phyloP scores from a whole-genome alignment of 1,140 invertebrate genomes.

The Drosophila bocki region DNA sequence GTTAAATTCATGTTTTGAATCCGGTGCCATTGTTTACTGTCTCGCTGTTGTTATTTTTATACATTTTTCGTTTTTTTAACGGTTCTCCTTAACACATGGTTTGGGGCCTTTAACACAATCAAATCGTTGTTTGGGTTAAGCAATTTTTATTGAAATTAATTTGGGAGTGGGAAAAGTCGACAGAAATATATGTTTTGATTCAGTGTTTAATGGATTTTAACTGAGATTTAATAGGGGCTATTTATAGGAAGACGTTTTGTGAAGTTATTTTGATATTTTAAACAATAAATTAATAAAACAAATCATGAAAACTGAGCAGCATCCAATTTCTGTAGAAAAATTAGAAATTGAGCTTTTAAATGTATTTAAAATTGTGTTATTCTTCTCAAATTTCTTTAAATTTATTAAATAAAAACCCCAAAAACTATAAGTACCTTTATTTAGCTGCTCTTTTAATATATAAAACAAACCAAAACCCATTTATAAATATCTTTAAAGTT shows the following conservation, averaged over 20 bases:
- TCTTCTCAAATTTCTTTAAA: neutral
- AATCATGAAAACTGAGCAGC: neutral
- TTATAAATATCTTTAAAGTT: neutral
- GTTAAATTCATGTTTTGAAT: conserved; percentile 42
- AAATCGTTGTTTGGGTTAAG: conserved; percentile 20
- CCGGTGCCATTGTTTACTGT: conserved; percentile 39
- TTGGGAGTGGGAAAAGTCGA: neutral
- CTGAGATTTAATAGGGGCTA: neutral
- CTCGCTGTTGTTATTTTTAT: conserved; percentile 9
- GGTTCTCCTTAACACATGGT: conserved; percentile 21
- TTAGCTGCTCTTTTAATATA: too few relatives aligned
- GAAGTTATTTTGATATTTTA: too few relatives aligned
- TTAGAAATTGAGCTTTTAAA: neutral
- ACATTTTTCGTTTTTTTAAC: conserved; percentile 18
- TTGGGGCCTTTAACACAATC: conserved; percentile 10
- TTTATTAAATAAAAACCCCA: too few relatives aligned
- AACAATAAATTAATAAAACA: too few relatives aligned
- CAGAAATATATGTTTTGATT: neutral
- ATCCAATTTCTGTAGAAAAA: neutral
- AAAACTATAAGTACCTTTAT: neutral
- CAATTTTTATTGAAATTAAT: conserved; percentile 19
- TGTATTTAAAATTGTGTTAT: too few relatives aligned
- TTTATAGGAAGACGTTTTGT: neutral
- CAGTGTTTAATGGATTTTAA: neutral
- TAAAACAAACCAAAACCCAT: neutral